Evolutionary conservation across 2,888 invertebrate species (phyloP).

Genomic region (Hirtodrosophila histrioides): DNA sequence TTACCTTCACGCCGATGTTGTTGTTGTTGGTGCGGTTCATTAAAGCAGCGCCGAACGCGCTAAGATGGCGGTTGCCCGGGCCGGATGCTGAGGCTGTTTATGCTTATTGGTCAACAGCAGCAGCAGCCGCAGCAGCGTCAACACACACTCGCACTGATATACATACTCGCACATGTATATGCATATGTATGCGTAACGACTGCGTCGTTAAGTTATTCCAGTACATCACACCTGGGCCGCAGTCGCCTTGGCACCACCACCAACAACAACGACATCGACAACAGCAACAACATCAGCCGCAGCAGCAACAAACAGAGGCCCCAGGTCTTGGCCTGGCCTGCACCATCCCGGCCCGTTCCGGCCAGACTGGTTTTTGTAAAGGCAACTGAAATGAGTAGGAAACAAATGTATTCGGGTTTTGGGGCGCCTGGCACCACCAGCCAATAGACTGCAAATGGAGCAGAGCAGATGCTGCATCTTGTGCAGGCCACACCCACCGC

Average conservation of each 20-base stretch:
- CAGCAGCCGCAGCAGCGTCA: slow-evolving; percentile 58
- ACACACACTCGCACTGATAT: slow-evolving; percentile 17
- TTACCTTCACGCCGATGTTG: slow-evolving; percentile 37
- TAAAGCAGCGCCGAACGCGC: slow-evolving; percentile 62
- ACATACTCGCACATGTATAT: slow-evolving; percentile 35
- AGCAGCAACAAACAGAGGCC: slow-evolving; percentile 9
- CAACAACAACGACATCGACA: slow-evolving; percentile 41
- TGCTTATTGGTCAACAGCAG: slow-evolving; percentile 77
- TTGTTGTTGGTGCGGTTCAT: slow-evolving; percentile 55
- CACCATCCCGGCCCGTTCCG: slow-evolving; percentile 38
- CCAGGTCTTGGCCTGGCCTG: slow-evolving; percentile 52
- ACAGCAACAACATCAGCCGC: slow-evolving; percentile 14
- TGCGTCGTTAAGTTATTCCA: slow-evolving; percentile 80
- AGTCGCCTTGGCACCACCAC: slow-evolving; percentile 52
- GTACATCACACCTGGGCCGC: slow-evolving; percentile 77
- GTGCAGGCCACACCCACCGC: slow-evolving; percentile 70
- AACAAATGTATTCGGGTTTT: slow-evolving; percentile 74
- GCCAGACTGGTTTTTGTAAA: slow-evolving; percentile 72
- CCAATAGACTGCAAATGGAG: slow-evolving; percentile 80
- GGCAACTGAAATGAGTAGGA: slow-evolving; percentile 59
- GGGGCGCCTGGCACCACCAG: slow-evolving; percentile 75
- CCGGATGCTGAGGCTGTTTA: slow-evolving; percentile 79
- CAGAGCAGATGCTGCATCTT: slow-evolving; percentile 76
- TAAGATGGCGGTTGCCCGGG: slow-evolving; percentile 71
- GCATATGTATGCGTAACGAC: slow-evolving; percentile 69